Evolutionary conservation across 2,888 invertebrate species (phyloP), one percentile per base, ranked within the genome.

Genomic region (Cactoblastis cactorum): DNA sequence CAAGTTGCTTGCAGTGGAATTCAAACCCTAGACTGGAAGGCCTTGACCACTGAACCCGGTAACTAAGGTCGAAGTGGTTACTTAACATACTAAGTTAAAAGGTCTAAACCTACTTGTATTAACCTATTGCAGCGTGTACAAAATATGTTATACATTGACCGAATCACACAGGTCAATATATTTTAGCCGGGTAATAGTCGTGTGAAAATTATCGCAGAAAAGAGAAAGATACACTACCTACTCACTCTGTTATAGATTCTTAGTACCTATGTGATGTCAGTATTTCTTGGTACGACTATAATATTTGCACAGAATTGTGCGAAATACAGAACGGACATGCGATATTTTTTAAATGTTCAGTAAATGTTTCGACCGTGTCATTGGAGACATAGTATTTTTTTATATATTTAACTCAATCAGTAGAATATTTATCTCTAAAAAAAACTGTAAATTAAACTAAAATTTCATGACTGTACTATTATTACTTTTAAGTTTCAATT

Each of bases 251-350:
- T 41, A 49, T 18, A 49, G 67, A 78, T 77, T 71, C 74, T 62
- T 60, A 56, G 53, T 53, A 55, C 64, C 69, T 79, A n/a, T n/a
- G n/a, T n/a, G 77, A 79, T 77, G 74, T 77, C 77, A 80, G 71
- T 55, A 58, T 57, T 77, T 78, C 77, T 72, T 28, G 45, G 71
- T 67, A 72, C 54, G 55, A 19, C 32, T 28, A n/a, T 37, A 55
- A 58, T 59, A 56, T 54, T 61, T 63, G 59, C 56, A 61, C 54
- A 65, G 65, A 65, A 58, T 59, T 63, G 51, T 50, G 55, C 53
- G 52, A 18, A 17, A 33, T 49, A n/a, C 41, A 47, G 50, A 45
- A 1, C 18, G 18, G 35, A 19, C 43, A 18, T 32, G 43, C 17
- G 14, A 46, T 35, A 43, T 15, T 43, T 15, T 43, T 43, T 24